Percentiles rank a stretch among this genome's conserved stretches.
Conservation (phyloP, 2,797 vertebrate genomes). For the Etheostoma nigrum region DNA sequence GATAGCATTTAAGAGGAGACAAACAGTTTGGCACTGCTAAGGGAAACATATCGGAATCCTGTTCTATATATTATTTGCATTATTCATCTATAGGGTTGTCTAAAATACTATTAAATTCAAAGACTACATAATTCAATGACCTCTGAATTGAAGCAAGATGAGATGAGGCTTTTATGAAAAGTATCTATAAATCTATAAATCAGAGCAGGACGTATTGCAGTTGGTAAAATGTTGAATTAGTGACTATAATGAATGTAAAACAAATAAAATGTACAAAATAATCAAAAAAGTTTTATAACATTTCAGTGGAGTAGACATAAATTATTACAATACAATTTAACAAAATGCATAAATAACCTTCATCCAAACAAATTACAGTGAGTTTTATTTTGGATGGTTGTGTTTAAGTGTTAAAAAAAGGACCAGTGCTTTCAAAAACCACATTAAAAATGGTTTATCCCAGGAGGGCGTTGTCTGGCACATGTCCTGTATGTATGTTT, state of each 20-base stretch:
- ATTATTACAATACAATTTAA: not conserved
- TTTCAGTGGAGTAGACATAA: not conserved
- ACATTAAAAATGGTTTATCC: slow-evolving; percentile 18
- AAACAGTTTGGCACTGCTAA: slow-evolving; percentile 51
- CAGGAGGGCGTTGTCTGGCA: slow-evolving; percentile 25
- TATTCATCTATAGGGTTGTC: slow-evolving; percentile 46
- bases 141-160: slow-evolving; percentile 2
- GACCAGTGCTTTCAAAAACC: not conserved
- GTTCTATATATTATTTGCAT: slow-evolving; percentile 41
- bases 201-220: slow-evolving; percentile 12
- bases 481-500: slow-evolving; percentile 27
- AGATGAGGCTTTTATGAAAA: slow-evolving; percentile 29
- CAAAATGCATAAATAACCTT: slow-evolving; percentile 6
- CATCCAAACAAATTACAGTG: slow-evolving; percentile 12
- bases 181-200: slow-evolving; percentile 9
- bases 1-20: slow-evolving; percentile 57
- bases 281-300: slow-evolving; percentile 1
- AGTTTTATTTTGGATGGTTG: slow-evolving; percentile 26
- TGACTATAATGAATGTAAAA: slow-evolving; percentile 60
- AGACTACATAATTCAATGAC: slow-evolving; percentile 7
- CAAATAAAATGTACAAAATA: slow-evolving; percentile 15
- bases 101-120: slow-evolving; percentile 24
- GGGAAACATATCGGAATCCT: slow-evolving; percentile 37
- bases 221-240: slow-evolving; percentile 27
- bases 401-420: slow-evolving; percentile 25